Conservation (phyloP, 2,888 invertebrate genomes). For the Nomada flava region DNA sequence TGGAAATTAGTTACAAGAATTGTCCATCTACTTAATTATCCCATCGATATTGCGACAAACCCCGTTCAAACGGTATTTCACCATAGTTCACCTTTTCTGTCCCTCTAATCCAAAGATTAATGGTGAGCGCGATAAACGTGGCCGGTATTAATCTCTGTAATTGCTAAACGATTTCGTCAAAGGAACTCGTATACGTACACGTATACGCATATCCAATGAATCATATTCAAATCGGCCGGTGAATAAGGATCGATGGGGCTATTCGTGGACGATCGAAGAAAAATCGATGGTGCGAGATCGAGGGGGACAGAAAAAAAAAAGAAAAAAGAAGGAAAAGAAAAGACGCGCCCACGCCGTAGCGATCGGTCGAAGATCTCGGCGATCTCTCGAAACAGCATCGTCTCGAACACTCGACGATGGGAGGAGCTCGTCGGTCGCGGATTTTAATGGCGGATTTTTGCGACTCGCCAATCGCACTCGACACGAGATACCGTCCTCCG, state of each 20-base stretch:
- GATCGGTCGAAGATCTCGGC: constrained; percentile 61
- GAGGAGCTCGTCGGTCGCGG: constrained; percentile 78
- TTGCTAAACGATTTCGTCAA: neutral
- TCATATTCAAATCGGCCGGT: constrained; percentile 22
- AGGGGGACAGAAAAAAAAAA: neutral
- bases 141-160: neutral
- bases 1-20: constrained; percentile 29
- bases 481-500: constrained; percentile 56
- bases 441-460: constrained; percentile 83
- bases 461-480: constrained; percentile 78
- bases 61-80: neutral
- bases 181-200: neutral
- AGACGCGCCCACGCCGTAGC: constrained; percentile 46
- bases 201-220: neutral
- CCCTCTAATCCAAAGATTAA: neutral
- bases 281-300: constrained; percentile 39
- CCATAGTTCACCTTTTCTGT: neutral
- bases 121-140: neutral
- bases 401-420: constrained; percentile 68
- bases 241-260: neutral
- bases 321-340: neutral
- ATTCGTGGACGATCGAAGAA: constrained; percentile 26
- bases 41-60: constrained; percentile 5
- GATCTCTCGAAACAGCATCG: constrained; percentile 53
- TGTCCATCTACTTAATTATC: constrained; percentile 14